A percentile compares a stretch with the other conserved stretches of the same genome.
Evolutionary conservation across 2,797 vertebrate species (phyloP).

Genomic region (Danio kyathit): DNA sequence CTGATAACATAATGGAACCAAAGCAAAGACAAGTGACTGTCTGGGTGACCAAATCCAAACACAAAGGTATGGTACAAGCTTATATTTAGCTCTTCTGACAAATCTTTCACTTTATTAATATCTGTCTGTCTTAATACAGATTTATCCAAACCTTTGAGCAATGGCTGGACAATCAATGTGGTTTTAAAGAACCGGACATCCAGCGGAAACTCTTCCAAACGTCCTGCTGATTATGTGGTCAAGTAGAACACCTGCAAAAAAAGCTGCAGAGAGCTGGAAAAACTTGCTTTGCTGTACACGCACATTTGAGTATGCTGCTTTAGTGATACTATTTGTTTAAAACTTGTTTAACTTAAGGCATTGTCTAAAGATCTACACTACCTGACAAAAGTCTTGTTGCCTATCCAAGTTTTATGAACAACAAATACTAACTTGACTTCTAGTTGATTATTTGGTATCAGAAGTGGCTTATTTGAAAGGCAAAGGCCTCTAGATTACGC

Average conservation of each 20-base stretch:
- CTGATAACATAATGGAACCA: constrained; percentile 37
- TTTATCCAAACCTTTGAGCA: constrained; percentile 46
- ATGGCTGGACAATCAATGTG: constrained; percentile 62
- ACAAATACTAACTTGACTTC: too few relatives aligned
- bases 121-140: constrained; percentile 55
- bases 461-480: too few relatives aligned
- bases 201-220: constrained; percentile 51
- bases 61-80: constrained; percentile 63
- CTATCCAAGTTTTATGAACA: too few relatives aligned
- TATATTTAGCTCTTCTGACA: neutral
- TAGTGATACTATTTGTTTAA: neutral
- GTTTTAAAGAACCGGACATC: constrained; percentile 52
- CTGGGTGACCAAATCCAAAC: constrained; percentile 64
- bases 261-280: neutral
- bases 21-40: constrained; percentile 62
- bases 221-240: constrained; percentile 50
- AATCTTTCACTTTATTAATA: neutral
- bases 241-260: constrained; percentile 62
- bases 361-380: neutral
- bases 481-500: too few relatives aligned
- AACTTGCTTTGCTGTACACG: neutral
- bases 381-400: too few relatives aligned
- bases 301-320: constrained; percentile 13
- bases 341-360: neutral
- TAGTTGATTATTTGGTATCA: too few relatives aligned